Conservation (phyloP, 2,113 vertebrate genomes). For the Xenus cinereus region DNA sequence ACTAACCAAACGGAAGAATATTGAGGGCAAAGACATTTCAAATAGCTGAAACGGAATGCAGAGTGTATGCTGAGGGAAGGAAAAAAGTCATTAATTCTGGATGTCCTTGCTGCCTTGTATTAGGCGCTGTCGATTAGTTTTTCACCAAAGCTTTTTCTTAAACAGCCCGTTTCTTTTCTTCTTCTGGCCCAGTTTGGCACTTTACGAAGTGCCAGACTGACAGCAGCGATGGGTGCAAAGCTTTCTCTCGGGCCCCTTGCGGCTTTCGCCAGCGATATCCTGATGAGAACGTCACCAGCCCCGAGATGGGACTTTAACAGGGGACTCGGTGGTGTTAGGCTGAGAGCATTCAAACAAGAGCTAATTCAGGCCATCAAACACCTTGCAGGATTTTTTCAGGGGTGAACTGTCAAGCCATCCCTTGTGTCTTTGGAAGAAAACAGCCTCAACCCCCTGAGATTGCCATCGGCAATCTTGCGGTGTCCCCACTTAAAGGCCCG, state of each 20-base stretch:
- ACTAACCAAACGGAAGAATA: background rate
- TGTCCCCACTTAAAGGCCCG: background rate
- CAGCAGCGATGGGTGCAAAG: background rate
- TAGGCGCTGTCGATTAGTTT: background rate
- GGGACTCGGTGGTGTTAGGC: background rate
- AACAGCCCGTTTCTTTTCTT: background rate
- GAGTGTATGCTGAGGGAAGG: background rate
- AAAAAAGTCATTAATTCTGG: background rate
- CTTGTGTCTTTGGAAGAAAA: background rate
- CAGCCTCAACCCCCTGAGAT: background rate
- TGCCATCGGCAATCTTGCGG: background rate
- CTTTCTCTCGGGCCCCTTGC: fast-evolving
- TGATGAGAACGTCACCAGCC: background rate
- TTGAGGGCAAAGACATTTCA: background rate
- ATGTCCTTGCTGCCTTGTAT: background rate
- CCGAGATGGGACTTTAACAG: background rate
- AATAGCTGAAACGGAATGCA: background rate
- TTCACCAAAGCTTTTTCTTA: background rate
- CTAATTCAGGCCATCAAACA: background rate
- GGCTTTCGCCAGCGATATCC: background rate
- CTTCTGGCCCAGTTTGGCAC: background rate
- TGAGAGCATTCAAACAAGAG: background rate
- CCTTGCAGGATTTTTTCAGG: background rate
- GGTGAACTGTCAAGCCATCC: background rate
- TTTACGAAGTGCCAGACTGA: background rate